phyloP scores from a whole-genome alignment of 30 jellyfish, hydroid and myxozoan species.

The Phacellophora camtschatica region DNA sequence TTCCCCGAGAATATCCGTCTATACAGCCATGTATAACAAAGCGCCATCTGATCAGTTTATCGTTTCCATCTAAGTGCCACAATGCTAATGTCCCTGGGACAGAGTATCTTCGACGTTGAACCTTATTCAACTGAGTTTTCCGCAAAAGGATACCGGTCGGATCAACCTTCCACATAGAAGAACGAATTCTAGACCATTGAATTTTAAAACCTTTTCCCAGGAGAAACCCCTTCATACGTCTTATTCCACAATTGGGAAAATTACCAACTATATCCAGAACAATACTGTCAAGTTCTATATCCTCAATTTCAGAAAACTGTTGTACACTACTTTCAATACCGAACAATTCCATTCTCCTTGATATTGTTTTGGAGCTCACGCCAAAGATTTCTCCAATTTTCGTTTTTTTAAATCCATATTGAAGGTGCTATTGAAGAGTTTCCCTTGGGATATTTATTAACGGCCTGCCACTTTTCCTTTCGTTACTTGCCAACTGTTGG shows the following conservation, averaged over 20 bases:
- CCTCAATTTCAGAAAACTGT: background rate
- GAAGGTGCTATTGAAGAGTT: conserved; percentile 11
- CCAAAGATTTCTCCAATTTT: conserved; percentile 30
- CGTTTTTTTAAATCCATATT: conserved; percentile 34
- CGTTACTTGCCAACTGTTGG: background rate
- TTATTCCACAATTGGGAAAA: conserved; percentile 60
- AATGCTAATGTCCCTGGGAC: conserved; percentile 34
- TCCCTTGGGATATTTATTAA: conserved; percentile 33
- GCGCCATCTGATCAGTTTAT: conserved; percentile 36
- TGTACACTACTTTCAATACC: background rate
- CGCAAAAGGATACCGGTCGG: conserved; percentile 56
- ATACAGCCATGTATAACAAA: conserved; percentile 46
- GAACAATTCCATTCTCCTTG: conserved; percentile 19
- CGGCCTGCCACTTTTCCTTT: conserved; percentile 28
- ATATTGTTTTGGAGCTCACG: conserved; percentile 37
- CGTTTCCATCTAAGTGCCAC: conserved; percentile 46
- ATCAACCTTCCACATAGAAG: conserved; percentile 55
- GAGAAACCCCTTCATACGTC: conserved; percentile 59
- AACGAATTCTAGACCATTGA: conserved; percentile 33
- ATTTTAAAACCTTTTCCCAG: conserved; percentile 22
- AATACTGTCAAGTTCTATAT: conserved; percentile 9
- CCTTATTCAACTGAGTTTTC: conserved; percentile 14
- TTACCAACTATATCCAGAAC: background rate
- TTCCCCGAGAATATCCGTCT: conserved; percentile 26
- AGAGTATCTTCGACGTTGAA: conserved; percentile 8